Conservation (phyloP, 2,797 vertebrate species). For the Xiphophorus birchmanni region DNA sequence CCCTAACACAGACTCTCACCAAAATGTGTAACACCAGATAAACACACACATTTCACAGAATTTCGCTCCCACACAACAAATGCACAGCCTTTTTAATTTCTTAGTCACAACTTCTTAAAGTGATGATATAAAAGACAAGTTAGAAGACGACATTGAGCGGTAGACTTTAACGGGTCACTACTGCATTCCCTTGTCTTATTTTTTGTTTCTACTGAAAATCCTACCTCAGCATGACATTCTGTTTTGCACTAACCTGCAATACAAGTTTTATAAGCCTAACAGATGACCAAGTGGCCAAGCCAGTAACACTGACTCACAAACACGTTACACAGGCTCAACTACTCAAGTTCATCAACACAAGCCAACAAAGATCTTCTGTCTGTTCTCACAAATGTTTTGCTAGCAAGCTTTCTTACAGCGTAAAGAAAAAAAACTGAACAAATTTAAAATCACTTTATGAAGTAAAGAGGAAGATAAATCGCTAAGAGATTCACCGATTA, state of each 20-base stretch:
- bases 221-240: background rate
- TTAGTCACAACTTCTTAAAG: background rate
- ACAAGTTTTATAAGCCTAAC: constrained; percentile 27
- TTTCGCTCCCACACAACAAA: background rate
- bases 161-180: background rate
- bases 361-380: constrained; percentile 22
- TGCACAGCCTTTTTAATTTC: background rate
- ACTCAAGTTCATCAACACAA: background rate
- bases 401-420: background rate
- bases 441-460: background rate
- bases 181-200: background rate
- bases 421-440: background rate
- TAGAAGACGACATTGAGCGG: background rate
- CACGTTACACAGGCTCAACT: constrained; percentile 9
- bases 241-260: background rate
- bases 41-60: background rate
- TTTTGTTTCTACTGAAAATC: background rate
- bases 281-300: background rate
- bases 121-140: background rate
- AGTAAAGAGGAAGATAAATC: background rate
- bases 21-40: constrained; percentile 2
- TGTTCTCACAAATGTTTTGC: background rate
- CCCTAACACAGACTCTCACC: constrained; percentile 4
- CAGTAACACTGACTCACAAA: constrained; percentile 7
- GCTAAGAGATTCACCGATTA: background rate